Percentiles rank a stretch among this genome's conserved stretches.
Evolutionary conservation across 2,888 invertebrate species (phyloP).

Genomic region (Tolmerus cingulatus): DNA sequence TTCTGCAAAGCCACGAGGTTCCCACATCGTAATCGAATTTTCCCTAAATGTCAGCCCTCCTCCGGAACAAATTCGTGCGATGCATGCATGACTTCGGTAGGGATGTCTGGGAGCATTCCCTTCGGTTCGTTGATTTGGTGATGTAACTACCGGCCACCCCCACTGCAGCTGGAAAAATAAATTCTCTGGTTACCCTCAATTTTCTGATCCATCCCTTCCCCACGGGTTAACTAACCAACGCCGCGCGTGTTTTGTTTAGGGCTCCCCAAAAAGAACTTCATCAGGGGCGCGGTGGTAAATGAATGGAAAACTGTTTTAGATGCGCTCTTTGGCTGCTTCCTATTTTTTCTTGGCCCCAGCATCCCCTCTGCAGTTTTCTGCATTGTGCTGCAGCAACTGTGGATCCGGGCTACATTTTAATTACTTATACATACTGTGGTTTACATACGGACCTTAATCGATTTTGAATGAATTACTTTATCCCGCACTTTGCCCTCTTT

Average conservation of each 20-base stretch:
- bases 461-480: too few relatives aligned
- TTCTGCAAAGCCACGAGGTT: slow-evolving; percentile 17
- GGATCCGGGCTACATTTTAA: neutral
- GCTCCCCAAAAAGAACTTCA: slow-evolving; percentile 9
- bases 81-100: neutral
- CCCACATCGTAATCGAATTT: slow-evolving; percentile 26
- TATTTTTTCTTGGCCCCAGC: neutral
- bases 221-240: neutral
- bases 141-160: neutral
- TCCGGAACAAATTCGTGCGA: slow-evolving; percentile 5
- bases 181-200: slow-evolving; percentile 25
- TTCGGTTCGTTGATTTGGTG: slow-evolving; percentile 32
- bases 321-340: neutral
- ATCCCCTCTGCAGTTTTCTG: neutral
- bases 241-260: neutral
- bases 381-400: neutral
- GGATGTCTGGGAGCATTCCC: slow-evolving; percentile 6
- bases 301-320: slow-evolving; percentile 2
- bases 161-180: neutral
- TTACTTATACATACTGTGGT: neutral
- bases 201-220: slow-evolving; percentile 26
- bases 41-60: slow-evolving; percentile 18
- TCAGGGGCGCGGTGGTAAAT: neutral
- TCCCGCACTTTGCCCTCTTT: too few relatives aligned
- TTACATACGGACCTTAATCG: neutral